phyloP scores from a whole-genome alignment of 2,888 invertebrate species.

The Eupithecia vulgata region DNA sequence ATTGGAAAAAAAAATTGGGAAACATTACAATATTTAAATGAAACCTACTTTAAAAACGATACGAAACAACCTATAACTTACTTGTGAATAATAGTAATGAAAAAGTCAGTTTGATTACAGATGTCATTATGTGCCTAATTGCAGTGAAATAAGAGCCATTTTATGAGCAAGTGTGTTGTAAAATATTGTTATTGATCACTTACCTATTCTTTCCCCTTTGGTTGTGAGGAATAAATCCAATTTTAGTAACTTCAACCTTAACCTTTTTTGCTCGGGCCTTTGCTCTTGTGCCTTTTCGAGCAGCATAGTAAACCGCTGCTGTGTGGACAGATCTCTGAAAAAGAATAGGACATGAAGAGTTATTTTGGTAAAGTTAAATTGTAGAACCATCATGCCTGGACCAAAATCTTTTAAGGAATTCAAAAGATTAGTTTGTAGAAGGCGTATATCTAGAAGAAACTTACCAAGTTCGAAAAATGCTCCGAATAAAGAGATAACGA shows the following conservation, averaged over 20 bases:
- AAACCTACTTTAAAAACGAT: too few relatives aligned
- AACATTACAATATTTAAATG: too few relatives aligned
- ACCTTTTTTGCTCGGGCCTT: constrained; percentile 90
- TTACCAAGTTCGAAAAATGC: constrained; percentile 63
- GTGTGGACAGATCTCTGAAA: constrained; percentile 82
- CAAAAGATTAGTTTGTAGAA: background rate
- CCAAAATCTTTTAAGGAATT: background rate
- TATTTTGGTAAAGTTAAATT: background rate
- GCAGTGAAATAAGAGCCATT: too few relatives aligned
- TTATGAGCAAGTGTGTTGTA: too few relatives aligned
- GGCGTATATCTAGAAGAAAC: constrained; percentile 40
- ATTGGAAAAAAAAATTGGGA: too few relatives aligned
- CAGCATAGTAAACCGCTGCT: constrained; percentile 87
- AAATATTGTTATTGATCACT: constrained; percentile 18
- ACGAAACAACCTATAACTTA: too few relatives aligned
- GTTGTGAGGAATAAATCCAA: constrained; percentile 89
- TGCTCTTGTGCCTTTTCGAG: constrained; percentile 92
- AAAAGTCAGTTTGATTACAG: too few relatives aligned
- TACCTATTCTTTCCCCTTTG: constrained; percentile 80
- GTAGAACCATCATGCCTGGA: background rate
- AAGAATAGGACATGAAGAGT: background rate
- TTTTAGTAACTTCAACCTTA: constrained; percentile 89
- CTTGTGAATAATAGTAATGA: too few relatives aligned
- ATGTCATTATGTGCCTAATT: too few relatives aligned
- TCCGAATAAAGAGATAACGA: constrained; percentile 60